These are phyloP conservation scores for Argyrosomus regius DNA, from an alignment of 2,797 vertebrate species.

Conservation along the genomic window DNA sequence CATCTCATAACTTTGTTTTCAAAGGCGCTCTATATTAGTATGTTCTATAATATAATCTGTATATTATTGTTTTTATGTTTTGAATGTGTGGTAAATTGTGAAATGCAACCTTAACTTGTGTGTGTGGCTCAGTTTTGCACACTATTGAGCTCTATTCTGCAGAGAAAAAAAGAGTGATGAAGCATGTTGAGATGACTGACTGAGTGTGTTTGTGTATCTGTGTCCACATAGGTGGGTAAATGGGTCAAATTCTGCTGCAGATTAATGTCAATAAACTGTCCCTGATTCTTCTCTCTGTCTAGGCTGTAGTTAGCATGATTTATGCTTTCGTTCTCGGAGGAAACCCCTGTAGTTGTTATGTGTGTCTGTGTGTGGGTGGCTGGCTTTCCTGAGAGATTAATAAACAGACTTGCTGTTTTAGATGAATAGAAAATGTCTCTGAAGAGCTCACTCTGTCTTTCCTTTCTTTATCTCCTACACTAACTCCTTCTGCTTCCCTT, in stretches of 20 bases:
- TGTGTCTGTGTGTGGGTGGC: slow-evolving; percentile 37
- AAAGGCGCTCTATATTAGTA: neutral
- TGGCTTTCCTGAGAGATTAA: slow-evolving; percentile 45
- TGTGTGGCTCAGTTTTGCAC: neutral
- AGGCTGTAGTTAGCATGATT: slow-evolving; percentile 19
- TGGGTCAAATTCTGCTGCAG: slow-evolving; percentile 26
- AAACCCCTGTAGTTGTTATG: slow-evolving; percentile 41
- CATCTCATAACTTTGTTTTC: neutral
- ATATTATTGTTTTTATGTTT: neutral
- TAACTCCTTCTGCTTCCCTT: slow-evolving; percentile 1
- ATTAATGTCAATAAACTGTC: slow-evolving; percentile 20
- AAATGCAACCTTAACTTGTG: neutral
- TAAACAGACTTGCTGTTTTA: slow-evolving; percentile 33
- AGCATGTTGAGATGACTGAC: neutral
- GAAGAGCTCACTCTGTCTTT: slow-evolving; percentile 18
- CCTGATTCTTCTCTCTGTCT: slow-evolving; percentile 17
- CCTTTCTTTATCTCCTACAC: slow-evolving; percentile 5
- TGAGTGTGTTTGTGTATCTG: slow-evolving; percentile 9
- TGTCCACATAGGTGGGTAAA: slow-evolving; percentile 16
- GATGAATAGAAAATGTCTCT: slow-evolving; percentile 53
- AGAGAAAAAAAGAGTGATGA: slow-evolving; percentile 4
- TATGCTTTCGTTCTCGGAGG: slow-evolving; percentile 38
- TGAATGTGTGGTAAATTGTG: neutral
- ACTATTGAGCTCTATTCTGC: neutral
- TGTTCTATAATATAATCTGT: no score